phyloP scores from a whole-genome alignment of 2,888 invertebrate genomes.

The Papilio elwesi region DNA sequence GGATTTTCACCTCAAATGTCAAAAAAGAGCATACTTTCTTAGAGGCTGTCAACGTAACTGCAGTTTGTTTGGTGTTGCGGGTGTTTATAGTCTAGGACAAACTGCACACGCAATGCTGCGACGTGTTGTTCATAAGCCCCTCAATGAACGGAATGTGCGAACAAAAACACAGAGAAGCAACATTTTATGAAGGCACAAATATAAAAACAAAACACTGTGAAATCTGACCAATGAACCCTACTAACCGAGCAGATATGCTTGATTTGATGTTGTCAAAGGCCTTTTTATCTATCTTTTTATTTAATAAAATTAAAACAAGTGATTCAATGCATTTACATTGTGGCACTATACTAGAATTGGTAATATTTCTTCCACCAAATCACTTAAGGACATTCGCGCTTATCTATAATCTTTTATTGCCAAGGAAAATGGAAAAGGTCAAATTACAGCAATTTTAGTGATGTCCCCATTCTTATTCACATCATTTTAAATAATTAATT shows the following conservation, averaged over 20 bases:
- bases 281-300: constrained; percentile 5
- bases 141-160: no score
- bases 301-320: constrained; percentile 32
- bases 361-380: constrained; percentile 48
- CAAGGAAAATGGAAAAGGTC: constrained; percentile 43
- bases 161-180: not conserved
- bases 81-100: no score
- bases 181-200: not conserved
- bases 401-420: constrained; percentile 52
- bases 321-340: constrained; percentile 49
- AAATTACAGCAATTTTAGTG: constrained; percentile 30
- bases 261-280: not conserved
- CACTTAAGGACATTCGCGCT: constrained; percentile 49
- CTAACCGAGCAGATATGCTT: not conserved
- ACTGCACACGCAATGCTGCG: no score
- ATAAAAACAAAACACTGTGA: not conserved
- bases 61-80: no score
- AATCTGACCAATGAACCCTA: constrained; percentile 3
- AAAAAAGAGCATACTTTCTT: no score
- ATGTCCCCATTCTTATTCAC: not conserved
- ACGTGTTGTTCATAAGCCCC: no score
- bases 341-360: constrained; percentile 45
- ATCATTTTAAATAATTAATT: constrained; percentile 3
- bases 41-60: no score
- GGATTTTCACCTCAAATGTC: no score